Evolutionary conservation across 2,797 vertebrate genomes (phyloP), one percentile per base, ranked within the genome.

Genomic region (Carapus acus): DNA sequence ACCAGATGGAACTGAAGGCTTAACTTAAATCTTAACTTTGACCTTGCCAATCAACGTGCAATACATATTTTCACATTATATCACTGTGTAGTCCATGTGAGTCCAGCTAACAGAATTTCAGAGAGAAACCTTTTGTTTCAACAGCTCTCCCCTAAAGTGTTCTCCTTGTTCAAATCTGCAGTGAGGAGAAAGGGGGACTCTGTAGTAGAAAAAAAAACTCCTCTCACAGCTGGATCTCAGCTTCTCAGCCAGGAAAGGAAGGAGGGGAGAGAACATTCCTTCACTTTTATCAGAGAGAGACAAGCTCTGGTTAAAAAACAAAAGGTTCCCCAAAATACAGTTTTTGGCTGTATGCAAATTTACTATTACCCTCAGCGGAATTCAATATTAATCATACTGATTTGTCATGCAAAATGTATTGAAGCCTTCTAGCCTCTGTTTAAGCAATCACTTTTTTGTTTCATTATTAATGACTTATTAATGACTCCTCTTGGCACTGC

Each of bases 201-300:
- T 38, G 43, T 18, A 45, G 41, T 48, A 68, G 72, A 71, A 69
- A 59, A 76, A 69, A 68, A n/a, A n/a, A n/a, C n/a, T n/a, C 67
- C 58, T 46, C 43, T 77, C 65, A 76, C 70, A 76, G 73, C 65
- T 74, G 63, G 59, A 77, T 73, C 45, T n/a, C n/a, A n/a, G n/a
- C n/a, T 61, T 62, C 51, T 27, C 44, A 47, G 70, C n/a, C 48
- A 43, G 45, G 54, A 60, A 70, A 71, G 69, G 76, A 70, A 57
- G 50, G 64, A 43, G 54, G 33, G 49, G 64, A 22, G 38, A 72
- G 34, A 50, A 74, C 73, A 86, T 84, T 82, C 79, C 66, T 79
- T 61, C 39, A 55, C 50, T 81, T 81, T 77, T 78, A 81, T 79
- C 76, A 77, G 52, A 60, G 77, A 70, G 74, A 83, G 69, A 54